Evolutionary conservation across 1,140 invertebrate species (phyloP).

Genomic region (Eubasilissa regina): DNA sequence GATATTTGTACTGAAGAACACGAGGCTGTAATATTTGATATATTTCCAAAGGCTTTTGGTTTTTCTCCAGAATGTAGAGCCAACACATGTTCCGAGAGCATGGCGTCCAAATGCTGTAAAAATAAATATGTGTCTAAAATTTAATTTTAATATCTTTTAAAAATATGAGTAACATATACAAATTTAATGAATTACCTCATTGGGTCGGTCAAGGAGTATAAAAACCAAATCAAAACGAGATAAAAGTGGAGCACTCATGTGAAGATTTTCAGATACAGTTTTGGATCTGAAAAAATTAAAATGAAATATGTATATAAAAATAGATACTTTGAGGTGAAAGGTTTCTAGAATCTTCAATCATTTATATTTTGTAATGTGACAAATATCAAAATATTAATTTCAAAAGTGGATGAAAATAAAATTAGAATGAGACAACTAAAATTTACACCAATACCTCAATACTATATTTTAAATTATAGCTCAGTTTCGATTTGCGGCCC

Average conservation of each 20-base stretch:
- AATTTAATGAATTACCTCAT: conserved; percentile 69
- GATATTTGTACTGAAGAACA: conserved; percentile 7
- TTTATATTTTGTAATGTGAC: no score
- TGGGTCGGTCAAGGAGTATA: conserved; percentile 89
- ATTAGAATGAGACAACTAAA: no score
- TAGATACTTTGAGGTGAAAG: not conserved
- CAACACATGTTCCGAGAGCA: conserved; percentile 88
- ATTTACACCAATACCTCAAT: no score
- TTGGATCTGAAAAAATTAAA: conserved; percentile 74
- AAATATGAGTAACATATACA: not conserved
- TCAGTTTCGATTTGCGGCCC: no score
- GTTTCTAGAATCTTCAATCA: no score
- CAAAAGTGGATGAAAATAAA: no score
- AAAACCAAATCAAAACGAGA: conserved; percentile 96
- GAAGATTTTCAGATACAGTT: conserved; percentile 92
- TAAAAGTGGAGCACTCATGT: conserved; percentile 87
- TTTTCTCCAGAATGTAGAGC: conserved; percentile 77
- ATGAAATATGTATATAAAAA: not conserved
- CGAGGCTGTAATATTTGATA: conserved; percentile 28
- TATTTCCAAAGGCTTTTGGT: conserved; percentile 58
- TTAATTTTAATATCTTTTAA: not conserved
- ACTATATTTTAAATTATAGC: no score
- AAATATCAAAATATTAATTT: no score
- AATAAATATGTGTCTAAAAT: not conserved
- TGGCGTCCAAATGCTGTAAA: conserved; percentile 79